Percentiles rank a stretch among this genome's conserved stretches.
Evolutionary conservation across 2,113 vertebrate genomes (phyloP).

Genomic region (Anarhynchus alexandrinus): DNA sequence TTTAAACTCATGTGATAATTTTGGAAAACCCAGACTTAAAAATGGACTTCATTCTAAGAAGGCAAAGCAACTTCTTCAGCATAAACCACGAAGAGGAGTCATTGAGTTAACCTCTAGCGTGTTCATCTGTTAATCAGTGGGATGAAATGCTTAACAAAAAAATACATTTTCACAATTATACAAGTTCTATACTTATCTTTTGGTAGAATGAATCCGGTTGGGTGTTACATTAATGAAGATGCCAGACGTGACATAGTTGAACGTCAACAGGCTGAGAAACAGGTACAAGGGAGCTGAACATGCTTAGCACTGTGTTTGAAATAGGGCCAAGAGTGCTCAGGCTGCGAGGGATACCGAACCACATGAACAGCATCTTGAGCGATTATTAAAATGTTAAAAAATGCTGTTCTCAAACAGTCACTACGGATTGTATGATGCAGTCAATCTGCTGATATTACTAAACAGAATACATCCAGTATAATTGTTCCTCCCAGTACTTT

Average conservation of each 20-base stretch:
- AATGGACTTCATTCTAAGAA: background rate
- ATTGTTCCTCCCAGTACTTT: background rate
- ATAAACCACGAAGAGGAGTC: background rate
- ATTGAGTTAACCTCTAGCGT: accelerated
- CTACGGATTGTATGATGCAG: background rate
- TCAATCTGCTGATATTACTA: background rate
- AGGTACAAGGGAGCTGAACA: background rate
- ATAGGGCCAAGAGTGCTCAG: background rate
- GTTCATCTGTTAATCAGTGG: background rate
- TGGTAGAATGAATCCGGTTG: background rate
- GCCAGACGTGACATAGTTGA: background rate
- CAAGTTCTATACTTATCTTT: background rate
- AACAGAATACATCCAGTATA: background rate
- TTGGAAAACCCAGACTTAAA: background rate
- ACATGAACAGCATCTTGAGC: background rate
- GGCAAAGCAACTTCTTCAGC: background rate
- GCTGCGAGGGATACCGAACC: background rate
- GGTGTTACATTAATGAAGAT: background rate
- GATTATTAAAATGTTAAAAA: background rate
- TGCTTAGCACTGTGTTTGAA: background rate
- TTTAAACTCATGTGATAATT: background rate
- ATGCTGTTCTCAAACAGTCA: background rate
- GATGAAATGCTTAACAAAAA: background rate
- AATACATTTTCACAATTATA: background rate
- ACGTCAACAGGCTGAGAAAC: background rate